Conservation (phyloP, 2,797 vertebrate species). For the Decapterus maruadsi region DNA sequence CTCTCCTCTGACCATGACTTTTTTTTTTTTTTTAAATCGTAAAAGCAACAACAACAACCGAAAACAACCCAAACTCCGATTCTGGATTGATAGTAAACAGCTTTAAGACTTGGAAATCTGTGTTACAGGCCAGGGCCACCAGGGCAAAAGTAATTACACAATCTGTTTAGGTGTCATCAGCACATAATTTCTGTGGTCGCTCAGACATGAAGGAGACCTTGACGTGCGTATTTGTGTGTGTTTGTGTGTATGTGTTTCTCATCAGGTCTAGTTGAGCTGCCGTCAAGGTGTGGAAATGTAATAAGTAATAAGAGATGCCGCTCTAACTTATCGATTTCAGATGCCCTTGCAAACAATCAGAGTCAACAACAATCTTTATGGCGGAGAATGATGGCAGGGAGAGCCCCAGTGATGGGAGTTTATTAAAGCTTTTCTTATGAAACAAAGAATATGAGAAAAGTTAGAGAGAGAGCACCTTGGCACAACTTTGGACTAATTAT, state of each 20-base stretch:
- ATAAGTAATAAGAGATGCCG: conserved; percentile 67
- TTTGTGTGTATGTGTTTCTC: conserved; percentile 30
- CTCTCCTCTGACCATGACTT: background rate
- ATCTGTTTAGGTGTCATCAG: conserved; percentile 81
- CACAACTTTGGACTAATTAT: background rate
- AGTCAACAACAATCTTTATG: conserved; percentile 58
- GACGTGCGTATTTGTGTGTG: conserved; percentile 57
- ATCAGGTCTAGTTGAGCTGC: conserved; percentile 41
- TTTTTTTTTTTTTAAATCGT: conserved; percentile 11
- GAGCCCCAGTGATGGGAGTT: conserved; percentile 22
- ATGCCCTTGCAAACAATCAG: conserved; percentile 77
- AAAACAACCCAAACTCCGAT: conserved; percentile 38
- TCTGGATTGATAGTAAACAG: conserved; percentile 42
- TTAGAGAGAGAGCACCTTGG: background rate
- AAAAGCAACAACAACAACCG: conserved; percentile 20
- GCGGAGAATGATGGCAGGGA: conserved; percentile 31
- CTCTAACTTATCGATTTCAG: conserved; percentile 70
- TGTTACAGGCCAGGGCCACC: conserved; percentile 71
- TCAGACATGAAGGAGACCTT: conserved; percentile 86
- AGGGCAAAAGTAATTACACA: conserved; percentile 81
- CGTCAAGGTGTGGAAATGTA: conserved; percentile 64
- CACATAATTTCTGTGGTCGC: conserved; percentile 78
- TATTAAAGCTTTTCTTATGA: conserved; percentile 1
- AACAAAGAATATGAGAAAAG: background rate
- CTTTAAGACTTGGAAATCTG: conserved; percentile 49